Evolutionary conservation across 2,113 vertebrate species (phyloP).

Genomic region (Neoarius graeffei): DNA sequence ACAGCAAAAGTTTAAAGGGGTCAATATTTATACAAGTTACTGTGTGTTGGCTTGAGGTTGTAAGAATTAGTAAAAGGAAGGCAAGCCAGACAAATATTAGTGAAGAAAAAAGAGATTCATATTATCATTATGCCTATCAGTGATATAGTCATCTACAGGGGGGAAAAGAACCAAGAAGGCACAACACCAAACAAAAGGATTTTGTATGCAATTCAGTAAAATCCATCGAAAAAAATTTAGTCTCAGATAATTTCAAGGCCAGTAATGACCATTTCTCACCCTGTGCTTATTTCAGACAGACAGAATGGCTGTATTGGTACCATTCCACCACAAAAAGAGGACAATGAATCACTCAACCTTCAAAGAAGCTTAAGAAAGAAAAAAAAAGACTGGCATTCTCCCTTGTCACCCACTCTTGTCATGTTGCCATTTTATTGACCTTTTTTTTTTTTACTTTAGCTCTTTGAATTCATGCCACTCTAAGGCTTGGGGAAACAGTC

Average conservation of each 20-base stretch:
- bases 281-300: slow-evolving; percentile 4
- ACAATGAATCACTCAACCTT: slow-evolving; percentile 12
- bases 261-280: slow-evolving; percentile 3
- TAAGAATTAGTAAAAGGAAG: background rate
- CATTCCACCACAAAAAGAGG: background rate
- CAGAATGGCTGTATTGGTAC: background rate
- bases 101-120: background rate
- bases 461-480: background rate
- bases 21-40: background rate
- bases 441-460: background rate
- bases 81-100: background rate
- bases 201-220: slow-evolving; percentile 3
- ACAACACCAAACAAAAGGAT: background rate
- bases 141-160: background rate
- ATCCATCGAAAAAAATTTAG: background rate
- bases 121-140: background rate
- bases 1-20: background rate
- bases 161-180: background rate
- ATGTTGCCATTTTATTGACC: background rate
- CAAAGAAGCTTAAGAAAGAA: background rate
- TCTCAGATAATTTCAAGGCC: background rate
- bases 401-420: slow-evolving; percentile 5
- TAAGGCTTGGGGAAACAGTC: background rate
- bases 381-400: background rate
- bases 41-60: background rate